Conservation (phyloP, 2,888 invertebrate species). For the Megastigmus dorsalis region DNA sequence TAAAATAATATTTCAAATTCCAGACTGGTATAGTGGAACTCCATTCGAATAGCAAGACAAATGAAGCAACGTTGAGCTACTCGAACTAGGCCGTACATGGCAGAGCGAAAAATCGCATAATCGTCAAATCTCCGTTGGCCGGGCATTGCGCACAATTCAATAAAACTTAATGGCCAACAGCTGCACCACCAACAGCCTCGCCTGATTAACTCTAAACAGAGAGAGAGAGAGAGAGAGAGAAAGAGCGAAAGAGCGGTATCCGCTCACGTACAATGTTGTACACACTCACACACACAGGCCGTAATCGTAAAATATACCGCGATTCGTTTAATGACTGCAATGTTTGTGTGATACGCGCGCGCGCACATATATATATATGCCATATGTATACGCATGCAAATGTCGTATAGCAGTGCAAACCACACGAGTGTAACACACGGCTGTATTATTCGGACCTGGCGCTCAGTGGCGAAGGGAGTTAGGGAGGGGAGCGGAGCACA, state of each 20-base stretch:
- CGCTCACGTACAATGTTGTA: not conserved
- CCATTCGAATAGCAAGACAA: too few species aligned
- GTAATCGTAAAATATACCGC: not conserved
- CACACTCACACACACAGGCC: too few species aligned
- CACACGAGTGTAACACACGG: not conserved
- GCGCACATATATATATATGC: not conserved
- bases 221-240: too few species aligned
- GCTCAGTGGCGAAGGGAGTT: not conserved
- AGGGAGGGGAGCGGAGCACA: too few species aligned
- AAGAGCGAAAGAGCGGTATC: too few species aligned
- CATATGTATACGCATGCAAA: not conserved
- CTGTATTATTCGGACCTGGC: not conserved
- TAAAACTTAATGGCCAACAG: not conserved
- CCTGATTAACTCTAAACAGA: slow-evolving; percentile 6
- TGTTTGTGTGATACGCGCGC: not conserved
- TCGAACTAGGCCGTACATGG: too few species aligned
- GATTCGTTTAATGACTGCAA: not conserved
- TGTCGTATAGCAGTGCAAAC: not conserved
- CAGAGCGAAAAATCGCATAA: too few species aligned
- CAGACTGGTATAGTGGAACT: too few species aligned
- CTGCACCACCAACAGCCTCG: not conserved
- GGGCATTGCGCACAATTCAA: not conserved
- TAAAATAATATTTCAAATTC: too few species aligned
- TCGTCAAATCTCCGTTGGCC: not conserved
- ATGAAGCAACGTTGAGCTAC: too few species aligned